Base-by-base conservation (phyloP, 2,888 invertebrate species). In the Cephonodes hylas region DNA sequence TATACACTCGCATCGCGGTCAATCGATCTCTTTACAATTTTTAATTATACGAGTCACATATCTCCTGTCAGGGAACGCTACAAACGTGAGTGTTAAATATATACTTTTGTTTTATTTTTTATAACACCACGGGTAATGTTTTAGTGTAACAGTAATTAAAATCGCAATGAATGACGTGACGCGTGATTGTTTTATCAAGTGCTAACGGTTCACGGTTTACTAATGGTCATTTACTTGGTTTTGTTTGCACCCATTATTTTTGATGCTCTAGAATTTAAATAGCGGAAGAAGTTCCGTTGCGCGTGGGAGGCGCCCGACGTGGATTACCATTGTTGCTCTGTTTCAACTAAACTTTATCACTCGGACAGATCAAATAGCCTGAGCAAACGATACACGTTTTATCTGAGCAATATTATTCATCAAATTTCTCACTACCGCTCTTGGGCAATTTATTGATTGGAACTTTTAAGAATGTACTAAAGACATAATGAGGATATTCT, bases 231-330 rank as follows among this genome's bases (percentile, higher is more conserved):
- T 82, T 79, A 76, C 77, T 83, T 79, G 73, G 74, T 79, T 84
- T 81, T 79, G 77, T 82, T 84, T 81, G 79, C 74, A 69, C 71
- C 76, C 79, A 82, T 84, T 83, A 80, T 78, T 81, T 86, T 84
- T 77, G 79, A 80, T 79, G 83, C 76, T 82, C 80, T 72, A 81
- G 77, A 76, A 80, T 79, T 79, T 82, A 85, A 86, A 80, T 80
- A 78, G 82, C 85, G 86, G 88, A 87, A 84, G 82, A 76, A 78
- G 80, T 87, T 85, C 87, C 85, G 87, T 88, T 88, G 85, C 71
- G 70, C 78, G 85, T 84, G 85, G 79, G 84, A 86, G 79, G 73
- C 69, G 82, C 76, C 69, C 80, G 75, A 78, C 79, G 79, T 76
- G 70, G 70, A 77, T 76, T 73, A 77, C 81, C 69, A 86, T 86